Percentiles rank a stretch among this genome's conserved stretches.
Conservation (phyloP, 2,797 vertebrate genomes). For the Acipenser ruthenus region DNA sequence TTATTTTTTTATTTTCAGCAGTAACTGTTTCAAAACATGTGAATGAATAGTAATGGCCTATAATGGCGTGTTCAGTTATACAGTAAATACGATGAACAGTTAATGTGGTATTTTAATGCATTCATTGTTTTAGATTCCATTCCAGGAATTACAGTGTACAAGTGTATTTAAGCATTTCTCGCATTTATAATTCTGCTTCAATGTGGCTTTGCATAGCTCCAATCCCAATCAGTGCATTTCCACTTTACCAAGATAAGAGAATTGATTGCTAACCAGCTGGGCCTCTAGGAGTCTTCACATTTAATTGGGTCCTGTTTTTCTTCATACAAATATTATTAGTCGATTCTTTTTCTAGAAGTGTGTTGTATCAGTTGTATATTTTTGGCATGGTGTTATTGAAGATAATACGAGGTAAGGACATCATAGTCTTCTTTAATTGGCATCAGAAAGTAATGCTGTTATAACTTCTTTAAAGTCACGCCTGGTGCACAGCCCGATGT, state of each 20-base stretch:
- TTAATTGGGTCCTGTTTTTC: slow-evolving; percentile 41
- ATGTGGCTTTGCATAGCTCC: slow-evolving; percentile 33
- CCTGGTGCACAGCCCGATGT: slow-evolving; percentile 69
- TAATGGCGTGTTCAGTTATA: too few relatives aligned
- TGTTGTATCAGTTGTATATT: slow-evolving; percentile 50
- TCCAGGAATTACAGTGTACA: slow-evolving; percentile 30
- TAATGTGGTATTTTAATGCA: slow-evolving; percentile 5
- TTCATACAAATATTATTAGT: slow-evolving; percentile 42
- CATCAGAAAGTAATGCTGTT: slow-evolving; percentile 55
- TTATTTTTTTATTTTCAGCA: too few relatives aligned
- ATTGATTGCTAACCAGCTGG: slow-evolving; percentile 52
- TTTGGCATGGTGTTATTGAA: slow-evolving; percentile 43
- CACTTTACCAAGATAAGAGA: slow-evolving; percentile 60
- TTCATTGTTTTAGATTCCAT: slow-evolving; percentile 33
- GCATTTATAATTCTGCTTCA: slow-evolving; percentile 38
- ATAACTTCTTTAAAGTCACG: slow-evolving; percentile 71
- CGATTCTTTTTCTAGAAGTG: slow-evolving; percentile 43
- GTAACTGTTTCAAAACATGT: too few relatives aligned
- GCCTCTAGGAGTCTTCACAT: slow-evolving; percentile 45
- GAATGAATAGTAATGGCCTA: too few relatives aligned
- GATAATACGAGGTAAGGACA: slow-evolving; percentile 68
- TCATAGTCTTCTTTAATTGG: slow-evolving; percentile 61
- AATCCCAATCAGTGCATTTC: slow-evolving; percentile 60
- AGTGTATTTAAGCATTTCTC: slow-evolving; percentile 21
- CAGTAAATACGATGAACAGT: too few relatives aligned